Conservation (phyloP, 2,888 invertebrate genomes). For the Netelia inedita region DNA sequence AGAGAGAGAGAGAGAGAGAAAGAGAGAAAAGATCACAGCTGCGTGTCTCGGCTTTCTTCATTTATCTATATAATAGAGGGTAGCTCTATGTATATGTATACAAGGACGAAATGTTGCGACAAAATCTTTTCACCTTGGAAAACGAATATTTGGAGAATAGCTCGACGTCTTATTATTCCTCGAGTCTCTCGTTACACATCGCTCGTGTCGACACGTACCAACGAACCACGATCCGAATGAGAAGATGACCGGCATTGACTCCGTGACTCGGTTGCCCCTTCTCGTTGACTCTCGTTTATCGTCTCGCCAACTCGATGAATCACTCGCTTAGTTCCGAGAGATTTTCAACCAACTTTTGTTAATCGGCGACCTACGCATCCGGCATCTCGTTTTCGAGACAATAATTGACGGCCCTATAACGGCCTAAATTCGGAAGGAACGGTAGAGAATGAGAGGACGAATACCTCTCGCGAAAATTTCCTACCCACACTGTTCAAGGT, state of each 20-base stretch:
- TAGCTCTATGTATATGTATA: background rate
- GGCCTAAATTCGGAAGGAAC: background rate
- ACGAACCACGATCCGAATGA: background rate
- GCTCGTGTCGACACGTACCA: too few species aligned
- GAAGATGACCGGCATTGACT: background rate
- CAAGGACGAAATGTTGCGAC: too few species aligned
- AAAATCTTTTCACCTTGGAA: too few species aligned
- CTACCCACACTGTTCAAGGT: conserved; percentile 43
- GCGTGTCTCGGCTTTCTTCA: background rate
- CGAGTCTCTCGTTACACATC: background rate
- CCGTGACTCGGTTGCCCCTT: background rate
- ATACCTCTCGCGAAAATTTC: conserved; percentile 43
- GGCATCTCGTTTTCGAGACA: background rate
- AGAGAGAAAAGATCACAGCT: background rate
- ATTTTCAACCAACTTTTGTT: background rate
- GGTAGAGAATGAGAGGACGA: background rate
- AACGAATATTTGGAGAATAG: too few species aligned
- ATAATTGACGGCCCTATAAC: too few species aligned
- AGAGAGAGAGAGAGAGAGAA: background rate
- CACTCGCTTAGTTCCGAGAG: conserved; percentile 12
- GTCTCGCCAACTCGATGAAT: background rate
- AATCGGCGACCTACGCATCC: background rate
- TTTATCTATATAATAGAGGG: background rate
- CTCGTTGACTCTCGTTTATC: conserved; percentile 55
- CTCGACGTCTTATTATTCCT: background rate